phyloP scores from a whole-genome alignment of 1,140 invertebrate genomes.

The Whitmania pigra region DNA sequence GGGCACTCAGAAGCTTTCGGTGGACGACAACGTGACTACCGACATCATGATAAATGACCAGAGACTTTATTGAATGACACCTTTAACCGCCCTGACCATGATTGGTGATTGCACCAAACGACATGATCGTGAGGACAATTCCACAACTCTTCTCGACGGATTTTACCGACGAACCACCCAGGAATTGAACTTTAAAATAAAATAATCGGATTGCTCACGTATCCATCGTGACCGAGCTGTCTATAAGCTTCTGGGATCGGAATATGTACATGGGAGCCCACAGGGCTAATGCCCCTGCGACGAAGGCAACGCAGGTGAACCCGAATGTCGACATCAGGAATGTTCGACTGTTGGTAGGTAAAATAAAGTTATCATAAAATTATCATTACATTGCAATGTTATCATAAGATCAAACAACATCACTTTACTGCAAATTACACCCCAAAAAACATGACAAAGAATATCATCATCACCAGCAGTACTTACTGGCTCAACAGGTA shows the following conservation, averaged over 20 bases:
- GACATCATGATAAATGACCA: too few species aligned
- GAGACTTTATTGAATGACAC: too few species aligned
- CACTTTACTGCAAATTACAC: neutral
- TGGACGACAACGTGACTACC: too few species aligned
- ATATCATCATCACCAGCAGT: neutral
- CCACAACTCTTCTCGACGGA: too few species aligned
- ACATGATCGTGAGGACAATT: too few species aligned
- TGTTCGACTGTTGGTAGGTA: constrained; percentile 56
- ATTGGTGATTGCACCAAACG: too few species aligned
- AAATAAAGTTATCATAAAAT: neutral
- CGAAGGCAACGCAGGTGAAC: constrained; percentile 93
- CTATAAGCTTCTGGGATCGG: constrained; percentile 32
- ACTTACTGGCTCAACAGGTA: constrained; percentile 62
- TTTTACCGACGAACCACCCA: too few species aligned
- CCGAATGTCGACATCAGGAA: constrained; percentile 83
- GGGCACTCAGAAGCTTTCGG: neutral
- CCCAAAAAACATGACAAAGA: neutral
- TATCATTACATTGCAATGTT: neutral
- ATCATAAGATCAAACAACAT: neutral
- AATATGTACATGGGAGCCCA: constrained; percentile 82
- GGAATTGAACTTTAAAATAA: neutral
- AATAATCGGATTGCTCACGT: neutral
- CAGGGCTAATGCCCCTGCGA: constrained; percentile 85
- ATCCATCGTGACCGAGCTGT: neutral
- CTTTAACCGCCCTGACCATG: too few species aligned